Evolutionary conservation across 1,140 invertebrate genomes (phyloP).

Genomic region (Galleria mellonella): DNA sequence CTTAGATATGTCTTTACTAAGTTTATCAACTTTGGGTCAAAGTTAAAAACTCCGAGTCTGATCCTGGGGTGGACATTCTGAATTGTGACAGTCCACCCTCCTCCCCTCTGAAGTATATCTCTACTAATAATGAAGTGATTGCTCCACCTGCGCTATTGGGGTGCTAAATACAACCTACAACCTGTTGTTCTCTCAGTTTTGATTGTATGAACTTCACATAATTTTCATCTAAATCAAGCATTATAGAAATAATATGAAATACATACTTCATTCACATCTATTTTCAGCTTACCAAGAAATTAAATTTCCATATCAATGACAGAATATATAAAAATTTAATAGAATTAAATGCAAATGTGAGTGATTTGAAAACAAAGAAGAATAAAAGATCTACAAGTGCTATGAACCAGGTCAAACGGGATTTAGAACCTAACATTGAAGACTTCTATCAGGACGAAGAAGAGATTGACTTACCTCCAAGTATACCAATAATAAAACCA

Average conservation of each 20-base stretch:
- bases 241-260: background rate
- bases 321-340: slow-evolving; percentile 67
- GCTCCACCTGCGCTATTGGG: too few relatives aligned
- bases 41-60: too few relatives aligned
- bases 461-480: slow-evolving; percentile 42
- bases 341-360: slow-evolving; percentile 57
- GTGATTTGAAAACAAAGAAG: slow-evolving; percentile 30
- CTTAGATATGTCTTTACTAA: too few relatives aligned
- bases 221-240: too few relatives aligned
- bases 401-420: slow-evolving; percentile 25
- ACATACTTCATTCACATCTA: slow-evolving; percentile 8
- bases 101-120: background rate
- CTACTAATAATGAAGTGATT: slow-evolving; percentile 3
- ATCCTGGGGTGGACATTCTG: too few relatives aligned
- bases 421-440: slow-evolving; percentile 66
- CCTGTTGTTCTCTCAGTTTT: too few relatives aligned
- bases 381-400: slow-evolving; percentile 26
- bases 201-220: too few relatives aligned
- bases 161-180: too few relatives aligned
- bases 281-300: slow-evolving; percentile 59
- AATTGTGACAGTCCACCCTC: too few relatives aligned
- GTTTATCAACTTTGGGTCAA: too few relatives aligned
- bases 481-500: slow-evolving; percentile 39
- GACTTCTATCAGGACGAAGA: slow-evolving; percentile 58
- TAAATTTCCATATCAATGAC: slow-evolving; percentile 69